Base-by-base conservation (phyloP, 1,140 invertebrate species). In the Bombus impatiens region DNA sequence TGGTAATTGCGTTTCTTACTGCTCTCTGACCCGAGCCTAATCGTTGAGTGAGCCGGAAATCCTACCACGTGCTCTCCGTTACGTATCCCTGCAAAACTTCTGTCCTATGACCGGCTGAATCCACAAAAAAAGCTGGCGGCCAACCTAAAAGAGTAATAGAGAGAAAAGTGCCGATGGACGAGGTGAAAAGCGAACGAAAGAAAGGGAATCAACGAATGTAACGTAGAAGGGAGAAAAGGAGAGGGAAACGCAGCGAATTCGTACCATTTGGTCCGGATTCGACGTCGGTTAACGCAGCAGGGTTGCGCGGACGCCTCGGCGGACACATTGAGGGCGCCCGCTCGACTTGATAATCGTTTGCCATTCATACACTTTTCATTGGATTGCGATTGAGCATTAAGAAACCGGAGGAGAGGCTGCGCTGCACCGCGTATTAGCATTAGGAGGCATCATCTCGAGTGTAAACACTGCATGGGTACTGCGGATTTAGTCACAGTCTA, bases 311-410 rank as follows among this genome's bases (percentile, higher is more conserved):
- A 95, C 95, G 94, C 95, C 92, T 95, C 94, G 94, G 84, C 94
- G 95, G 95, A 95, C 95, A 95, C 94, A 95, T 95, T 95, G 94
- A 95, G 89, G 91, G 92, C 92, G 94, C 92, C 94, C 94, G 94
- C 88, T 95, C 94, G 95, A 95, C 94, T 95, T 93, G 94, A 95
- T 95, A 95, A 95, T 95, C 95, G 95, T 92, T 92, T 92, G 93
- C 93, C 94, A 94, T 95, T 94, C 94, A 94, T 95, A 94, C 92
- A 94, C 93, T 94, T 95, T 95, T 95, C 95, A 95, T 95, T 95
- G 94, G 95, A 95, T 95, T 95, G 94, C 94, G 94, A 95, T 95
- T 95, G 94, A 95, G 95, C 95, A 95, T 95, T 95, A 95, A 95
- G 93, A 92, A 93, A 93, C 91, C 79, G 93, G 92, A 91, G 89